Base-by-base conservation (phyloP, 1,140 invertebrate genomes). In the Telenomus remus region DNA sequence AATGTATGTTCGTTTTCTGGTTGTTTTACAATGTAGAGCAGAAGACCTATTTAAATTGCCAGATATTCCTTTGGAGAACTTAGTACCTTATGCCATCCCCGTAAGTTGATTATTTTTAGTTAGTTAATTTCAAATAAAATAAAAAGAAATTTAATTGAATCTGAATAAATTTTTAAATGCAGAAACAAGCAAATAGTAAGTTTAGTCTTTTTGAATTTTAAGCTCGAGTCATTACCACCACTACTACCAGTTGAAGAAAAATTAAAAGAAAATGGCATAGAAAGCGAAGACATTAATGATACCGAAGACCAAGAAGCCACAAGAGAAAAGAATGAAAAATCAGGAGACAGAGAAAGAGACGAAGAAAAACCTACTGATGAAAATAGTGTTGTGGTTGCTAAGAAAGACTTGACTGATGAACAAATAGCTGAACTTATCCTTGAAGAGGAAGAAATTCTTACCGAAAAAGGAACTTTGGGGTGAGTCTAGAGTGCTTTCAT, bases 371-470 rank as follows among this genome's bases (percentile, higher is more conserved):
- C 84, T 0, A 76, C 76, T 16, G 83, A 87, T 72, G 80, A 76
- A 14, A 82, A 88, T 50, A 86, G 86, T 69, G 87, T 84, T 27
- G 19, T 81, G 0, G 73, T 87, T 42, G 66, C 82, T 7, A 88
- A 87, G 56, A 84, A 85, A 73, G 80, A 88, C 65, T 80, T 92
- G 37, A 89, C 91, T 7, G 91, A 93, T 70, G 90, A 92, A 59
- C 91, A 92, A 85, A 92, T 93, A 68, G 91, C 91, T 14, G 90
- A 91, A 57, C 83, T 93, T 51, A 90, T 93, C 76, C 89, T 92
- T 12, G 91, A 91, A 55, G 91, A 92, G 66, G 89, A 92, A 14
- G 92, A 93, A 82, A 88, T 93, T 66, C 78, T 92, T 15, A 89
- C 90, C 74, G 91, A 92, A 55, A 89, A 92, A 77, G 91, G 92